These are phyloP conservation scores for Alouatta palliata DNA, from an alignment of 2,113 vertebrate species.

Conservation along the genomic window DNA sequence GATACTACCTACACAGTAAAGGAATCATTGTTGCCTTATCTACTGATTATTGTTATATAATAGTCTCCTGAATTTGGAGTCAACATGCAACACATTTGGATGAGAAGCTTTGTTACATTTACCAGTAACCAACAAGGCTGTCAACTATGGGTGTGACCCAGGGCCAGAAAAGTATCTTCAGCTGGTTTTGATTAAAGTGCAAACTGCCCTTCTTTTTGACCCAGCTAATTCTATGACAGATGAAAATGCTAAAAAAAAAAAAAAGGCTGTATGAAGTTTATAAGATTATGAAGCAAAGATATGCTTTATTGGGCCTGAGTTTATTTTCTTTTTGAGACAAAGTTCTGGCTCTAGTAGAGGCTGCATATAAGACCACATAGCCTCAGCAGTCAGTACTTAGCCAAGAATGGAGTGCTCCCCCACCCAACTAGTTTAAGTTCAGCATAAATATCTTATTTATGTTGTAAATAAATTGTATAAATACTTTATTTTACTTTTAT, in stretches of 20 bases:
- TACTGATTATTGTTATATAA: not conserved
- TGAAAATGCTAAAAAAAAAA: not conserved
- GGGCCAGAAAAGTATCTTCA: not conserved
- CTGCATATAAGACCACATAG: not conserved
- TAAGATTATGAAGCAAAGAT: not conserved
- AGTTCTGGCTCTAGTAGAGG: not conserved
- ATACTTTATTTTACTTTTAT: not conserved
- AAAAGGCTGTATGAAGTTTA: not conserved
- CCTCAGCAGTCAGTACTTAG: accelerated
- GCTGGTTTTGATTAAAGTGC: not conserved
- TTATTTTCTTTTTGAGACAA: not conserved
- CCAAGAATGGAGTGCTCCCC: accelerated
- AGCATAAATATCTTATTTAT: not conserved
- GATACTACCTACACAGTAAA: not conserved
- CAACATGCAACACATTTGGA: not conserved
- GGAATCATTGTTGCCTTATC: not conserved
- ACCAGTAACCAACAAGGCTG: not conserved
- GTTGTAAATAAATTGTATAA: not conserved
- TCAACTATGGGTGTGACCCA: not conserved
- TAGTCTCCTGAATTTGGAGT: not conserved
- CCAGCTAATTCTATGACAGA: not conserved
- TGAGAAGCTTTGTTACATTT: not conserved
- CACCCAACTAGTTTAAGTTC: not conserved
- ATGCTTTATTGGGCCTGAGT: not conserved
- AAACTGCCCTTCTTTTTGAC: not conserved